These are phyloP conservation scores for Steatocranus sp. DNA, from an alignment of 2,797 vertebrate genomes.

Conservation along the genomic window DNA sequence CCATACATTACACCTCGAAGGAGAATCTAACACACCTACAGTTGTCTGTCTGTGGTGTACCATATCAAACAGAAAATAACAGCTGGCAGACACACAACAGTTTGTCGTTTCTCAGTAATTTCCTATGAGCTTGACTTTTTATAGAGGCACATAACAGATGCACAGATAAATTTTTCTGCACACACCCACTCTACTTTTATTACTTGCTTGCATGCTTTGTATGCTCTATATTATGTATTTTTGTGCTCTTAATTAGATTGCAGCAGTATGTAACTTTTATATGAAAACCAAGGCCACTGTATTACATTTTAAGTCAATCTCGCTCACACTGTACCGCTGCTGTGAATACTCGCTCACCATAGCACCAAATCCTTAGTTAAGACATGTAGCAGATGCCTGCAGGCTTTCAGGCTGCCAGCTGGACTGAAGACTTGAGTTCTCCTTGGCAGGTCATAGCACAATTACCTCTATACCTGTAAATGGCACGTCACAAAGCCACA, in stretches of 20 bases:
- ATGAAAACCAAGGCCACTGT: no score
- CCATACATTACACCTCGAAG: background rate
- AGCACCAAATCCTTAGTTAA: background rate
- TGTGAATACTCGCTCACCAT: background rate
- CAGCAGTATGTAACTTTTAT: background rate
- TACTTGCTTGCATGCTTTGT: background rate
- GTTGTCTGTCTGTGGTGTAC: background rate
- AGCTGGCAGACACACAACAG: slow-evolving; percentile 6
- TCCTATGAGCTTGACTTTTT: background rate
- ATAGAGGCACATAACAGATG: background rate
- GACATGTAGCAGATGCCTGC: background rate
- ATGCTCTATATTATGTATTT: background rate
- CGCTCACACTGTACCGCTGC: background rate
- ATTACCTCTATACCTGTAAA: background rate
- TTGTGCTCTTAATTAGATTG: background rate
- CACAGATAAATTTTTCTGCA: background rate
- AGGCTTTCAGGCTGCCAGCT: background rate
- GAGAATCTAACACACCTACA: background rate
- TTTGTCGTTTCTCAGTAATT: slow-evolving; percentile 32
- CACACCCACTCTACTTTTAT: background rate
- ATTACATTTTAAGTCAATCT: background rate
- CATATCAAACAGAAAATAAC: slow-evolving; percentile 14
- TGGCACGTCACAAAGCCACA: background rate
- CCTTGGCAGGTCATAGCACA: background rate
- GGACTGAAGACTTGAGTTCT: background rate